Percentiles rank a stretch among this genome's conserved stretches.
These are phyloP conservation scores for Phaonia tiefii DNA, from an alignment of 2,888 invertebrate species.

Conservation along the genomic window DNA sequence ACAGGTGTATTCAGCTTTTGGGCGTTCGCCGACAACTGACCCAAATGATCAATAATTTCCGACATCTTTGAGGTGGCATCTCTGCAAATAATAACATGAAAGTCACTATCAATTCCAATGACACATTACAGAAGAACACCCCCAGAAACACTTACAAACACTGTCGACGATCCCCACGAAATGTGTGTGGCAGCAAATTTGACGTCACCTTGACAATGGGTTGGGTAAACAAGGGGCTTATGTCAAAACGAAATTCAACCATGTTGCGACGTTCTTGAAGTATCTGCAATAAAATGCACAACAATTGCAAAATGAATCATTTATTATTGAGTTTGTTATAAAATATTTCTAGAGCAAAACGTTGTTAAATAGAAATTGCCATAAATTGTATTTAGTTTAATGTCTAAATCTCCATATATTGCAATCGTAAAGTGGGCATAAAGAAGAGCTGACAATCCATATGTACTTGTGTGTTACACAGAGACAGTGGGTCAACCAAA, in stretches of 20 bases:
- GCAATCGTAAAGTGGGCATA: not conserved
- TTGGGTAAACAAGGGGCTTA: constrained; percentile 81
- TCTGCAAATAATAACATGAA: constrained; percentile 76
- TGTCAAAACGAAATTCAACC: constrained; percentile 83
- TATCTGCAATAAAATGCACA: constrained; percentile 61
- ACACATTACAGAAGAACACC: not conserved
- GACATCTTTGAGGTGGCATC: constrained; percentile 84
- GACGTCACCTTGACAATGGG: constrained; percentile 82
- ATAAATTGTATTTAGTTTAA: constrained; percentile 34
- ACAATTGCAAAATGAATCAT: not conserved
- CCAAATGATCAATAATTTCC: constrained; percentile 86
- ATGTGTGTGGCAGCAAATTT: constrained; percentile 82
- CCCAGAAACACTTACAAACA: constrained; percentile 79
- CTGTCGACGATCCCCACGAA: constrained; percentile 81
- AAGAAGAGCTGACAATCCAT: not conserved
- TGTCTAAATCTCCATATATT: constrained; percentile 29
- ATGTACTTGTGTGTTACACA: not conserved
- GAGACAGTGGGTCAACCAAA: constrained; percentile 3
- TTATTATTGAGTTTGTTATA: constrained; percentile 9
- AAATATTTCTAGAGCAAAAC: constrained; percentile 9
- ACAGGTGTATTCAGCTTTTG: constrained; percentile 88
- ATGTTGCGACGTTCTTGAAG: constrained; percentile 70
- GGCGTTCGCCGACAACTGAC: constrained; percentile 87
- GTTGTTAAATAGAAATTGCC: constrained; percentile 18
- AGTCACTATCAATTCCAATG: constrained; percentile 38